A percentile compares a stretch with the other conserved stretches of the same genome.
These are phyloP conservation scores for Trialeurodes vaporariorum DNA, from an alignment of 1,140 invertebrate genomes.

Conservation along the genomic window DNA sequence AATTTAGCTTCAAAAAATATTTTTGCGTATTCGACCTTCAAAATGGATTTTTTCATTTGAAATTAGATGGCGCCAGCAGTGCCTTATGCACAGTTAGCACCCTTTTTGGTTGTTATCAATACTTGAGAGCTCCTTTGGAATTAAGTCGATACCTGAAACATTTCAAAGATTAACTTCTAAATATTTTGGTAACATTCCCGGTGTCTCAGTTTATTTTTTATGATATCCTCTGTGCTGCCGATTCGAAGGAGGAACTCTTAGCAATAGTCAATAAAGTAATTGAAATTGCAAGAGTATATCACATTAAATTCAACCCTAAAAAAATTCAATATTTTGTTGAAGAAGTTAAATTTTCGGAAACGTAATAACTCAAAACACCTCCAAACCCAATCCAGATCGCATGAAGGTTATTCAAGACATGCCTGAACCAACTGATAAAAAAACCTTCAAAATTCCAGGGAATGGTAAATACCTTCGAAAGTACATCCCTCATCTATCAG, in stretches of 20 bases:
- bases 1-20: slow-evolving; percentile 15
- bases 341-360: slow-evolving; percentile 33
- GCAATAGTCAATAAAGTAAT: slow-evolving; percentile 12
- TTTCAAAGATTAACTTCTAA: slow-evolving; percentile 29
- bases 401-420: slow-evolving; percentile 32
- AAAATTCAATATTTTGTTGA: slow-evolving; percentile 32
- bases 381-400: slow-evolving; percentile 32
- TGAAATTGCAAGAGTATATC: slow-evolving; percentile 21
- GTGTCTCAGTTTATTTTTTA: slow-evolving; percentile 27
- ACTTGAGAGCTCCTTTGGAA: slow-evolving; percentile 29
- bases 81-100: slow-evolving; percentile 14
- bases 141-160: slow-evolving; percentile 25
- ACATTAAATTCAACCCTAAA: slow-evolving; percentile 33
- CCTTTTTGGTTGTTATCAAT: slow-evolving; percentile 28
- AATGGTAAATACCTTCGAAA: slow-evolving; percentile 32
- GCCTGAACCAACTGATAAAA: slow-evolving; percentile 27
- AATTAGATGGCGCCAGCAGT: slow-evolving; percentile 11
- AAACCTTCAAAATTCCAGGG: slow-evolving; percentile 30
- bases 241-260: slow-evolving; percentile 11
- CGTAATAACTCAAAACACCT: slow-evolving; percentile 26
- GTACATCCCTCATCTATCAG: slow-evolving; percentile 33
- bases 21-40: slow-evolving; percentile 19
- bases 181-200: slow-evolving; percentile 24
- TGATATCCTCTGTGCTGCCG: slow-evolving; percentile 5
- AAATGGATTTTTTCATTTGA: slow-evolving; percentile 20